Base-by-base conservation (phyloP, 2,888 invertebrate genomes). In the Ophraella communa region DNA sequence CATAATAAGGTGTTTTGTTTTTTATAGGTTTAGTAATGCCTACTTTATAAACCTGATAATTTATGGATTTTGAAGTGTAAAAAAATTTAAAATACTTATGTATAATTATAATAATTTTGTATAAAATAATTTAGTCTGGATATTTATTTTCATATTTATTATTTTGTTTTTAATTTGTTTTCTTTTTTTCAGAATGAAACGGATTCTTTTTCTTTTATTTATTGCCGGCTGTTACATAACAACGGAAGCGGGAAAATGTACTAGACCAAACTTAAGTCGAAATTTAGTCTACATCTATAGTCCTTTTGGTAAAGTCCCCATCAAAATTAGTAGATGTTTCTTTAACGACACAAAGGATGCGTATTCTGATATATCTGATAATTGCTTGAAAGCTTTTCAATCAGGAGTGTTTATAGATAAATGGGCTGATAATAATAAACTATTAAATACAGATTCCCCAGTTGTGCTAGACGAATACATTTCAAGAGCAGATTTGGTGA, bases 331-430 rank as follows among this genome's bases (percentile, higher is more conserved):
- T 42, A 51, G 61, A 42, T 61, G 65, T 14, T 56, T 61, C 3
- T 57, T 53, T 23, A 57, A 65, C 10, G 42, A 65, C 23, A 30
- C 24, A 1, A 57, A 53, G 10, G 42, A 65, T 21, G 35, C 49
- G 8, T 65, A 65, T 20, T 65, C 49, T n/a, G 60, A 65, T 30
- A 53, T 65, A 18, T 53, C 65, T 4, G 53, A 61, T 18, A 27
- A 65, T 24, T 65, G 61, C 14, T 11, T 57, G 10, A 56, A 52
- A n/a, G 61, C 65, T 10, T 61, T 57, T 44, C 24, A 64, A 30
- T 42, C 55, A 11, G 64, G 64, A 10, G 23, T 55, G 11, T 60
- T 60, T 20, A 24, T 54, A 20, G 59, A 64, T 20, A 64, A 64
- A 54, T 64, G 45, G 56, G n/a, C 45, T 1, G 53, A 10, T 17